Percentiles rank a stretch among this genome's conserved stretches.
These are phyloP conservation scores for Ctenopoma kingsleyae DNA, from an alignment of 2,797 vertebrate species.

Conservation along the genomic window DNA sequence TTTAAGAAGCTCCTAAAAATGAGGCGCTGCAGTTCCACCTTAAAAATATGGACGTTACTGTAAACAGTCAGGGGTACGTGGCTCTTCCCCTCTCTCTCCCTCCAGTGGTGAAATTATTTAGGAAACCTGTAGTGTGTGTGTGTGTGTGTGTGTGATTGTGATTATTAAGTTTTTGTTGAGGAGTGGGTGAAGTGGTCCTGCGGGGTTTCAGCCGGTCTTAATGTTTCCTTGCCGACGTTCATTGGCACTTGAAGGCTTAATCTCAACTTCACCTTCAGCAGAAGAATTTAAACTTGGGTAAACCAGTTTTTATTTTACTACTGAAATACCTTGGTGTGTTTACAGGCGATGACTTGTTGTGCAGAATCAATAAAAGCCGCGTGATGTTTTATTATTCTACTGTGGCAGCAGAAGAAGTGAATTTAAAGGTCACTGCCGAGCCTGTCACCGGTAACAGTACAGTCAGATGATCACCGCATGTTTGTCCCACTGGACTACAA, in stretches of 20 bases:
- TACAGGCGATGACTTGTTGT: neutral
- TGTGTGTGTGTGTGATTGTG: neutral
- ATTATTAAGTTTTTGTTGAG: slow-evolving; percentile 21
- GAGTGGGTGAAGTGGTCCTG: slow-evolving; percentile 25
- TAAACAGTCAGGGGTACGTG: neutral
- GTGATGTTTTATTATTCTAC: neutral
- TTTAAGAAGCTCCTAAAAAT: neutral
- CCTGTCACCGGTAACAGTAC: slow-evolving; percentile 7
- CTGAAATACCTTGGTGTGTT: neutral
- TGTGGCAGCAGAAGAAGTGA: slow-evolving; percentile 2
- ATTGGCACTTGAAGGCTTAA: neutral
- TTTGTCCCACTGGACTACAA: slow-evolving; percentile 5
- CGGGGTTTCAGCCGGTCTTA: slow-evolving; percentile 1
- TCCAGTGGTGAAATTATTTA: slow-evolving; percentile 37
- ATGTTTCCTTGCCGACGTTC: neutral
- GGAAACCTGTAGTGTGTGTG: slow-evolving; percentile 7
- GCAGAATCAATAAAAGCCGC: neutral
- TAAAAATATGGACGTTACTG: slow-evolving; percentile 54
- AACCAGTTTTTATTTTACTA: slow-evolving; percentile 24
- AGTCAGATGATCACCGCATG: slow-evolving; percentile 50
- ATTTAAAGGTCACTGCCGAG: slow-evolving; percentile 46
- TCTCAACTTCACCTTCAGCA: slow-evolving; percentile 5
- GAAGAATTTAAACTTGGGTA: slow-evolving; percentile 40
- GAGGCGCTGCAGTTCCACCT: slow-evolving; percentile 63
- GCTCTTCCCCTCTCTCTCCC: slow-evolving; percentile 23